These are phyloP conservation scores for Callyntrura guangdongensis DNA, from an alignment of 2,888 invertebrate genomes.

Conservation along the genomic window DNA sequence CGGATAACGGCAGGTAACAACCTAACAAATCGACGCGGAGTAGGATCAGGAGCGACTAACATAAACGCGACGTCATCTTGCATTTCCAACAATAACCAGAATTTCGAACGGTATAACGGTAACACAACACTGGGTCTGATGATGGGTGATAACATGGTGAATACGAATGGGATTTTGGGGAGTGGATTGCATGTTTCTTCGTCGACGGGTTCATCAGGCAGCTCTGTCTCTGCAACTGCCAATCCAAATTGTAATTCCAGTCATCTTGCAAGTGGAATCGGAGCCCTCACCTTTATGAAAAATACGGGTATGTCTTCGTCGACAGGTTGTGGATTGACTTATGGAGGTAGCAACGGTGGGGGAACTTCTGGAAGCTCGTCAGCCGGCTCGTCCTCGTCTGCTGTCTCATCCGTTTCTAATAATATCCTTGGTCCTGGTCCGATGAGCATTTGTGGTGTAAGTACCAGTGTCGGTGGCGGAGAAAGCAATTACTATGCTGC, in stretches of 20 bases:
- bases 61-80: constrained; percentile 64
- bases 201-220: constrained; percentile 68
- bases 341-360: constrained; percentile 65
- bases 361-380: constrained; percentile 68
- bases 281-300: constrained; percentile 76
- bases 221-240: constrained; percentile 65
- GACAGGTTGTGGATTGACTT: constrained; percentile 74
- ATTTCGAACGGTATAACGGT: constrained; percentile 65
- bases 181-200: constrained; percentile 66
- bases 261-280: constrained; percentile 70
- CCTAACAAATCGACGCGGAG: constrained; percentile 60
- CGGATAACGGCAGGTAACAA: constrained; percentile 65
- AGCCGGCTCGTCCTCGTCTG: constrained; percentile 60
- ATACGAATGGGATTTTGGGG: constrained; percentile 45
- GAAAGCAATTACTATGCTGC: constrained; percentile 85
- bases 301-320: constrained; percentile 77
- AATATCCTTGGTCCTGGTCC: constrained; percentile 68
- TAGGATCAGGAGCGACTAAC: constrained; percentile 39
- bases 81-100: constrained; percentile 61
- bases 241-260: constrained; percentile 77
- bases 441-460: constrained; percentile 70
- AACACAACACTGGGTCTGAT: constrained; percentile 2
- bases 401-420: constrained; percentile 75
- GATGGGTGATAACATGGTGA: constrained; percentile 53
- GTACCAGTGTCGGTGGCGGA: constrained; percentile 59